Conservation (phyloP, 2,113 vertebrate species). For the Pseudorhombus dupliciocellatus region DNA sequence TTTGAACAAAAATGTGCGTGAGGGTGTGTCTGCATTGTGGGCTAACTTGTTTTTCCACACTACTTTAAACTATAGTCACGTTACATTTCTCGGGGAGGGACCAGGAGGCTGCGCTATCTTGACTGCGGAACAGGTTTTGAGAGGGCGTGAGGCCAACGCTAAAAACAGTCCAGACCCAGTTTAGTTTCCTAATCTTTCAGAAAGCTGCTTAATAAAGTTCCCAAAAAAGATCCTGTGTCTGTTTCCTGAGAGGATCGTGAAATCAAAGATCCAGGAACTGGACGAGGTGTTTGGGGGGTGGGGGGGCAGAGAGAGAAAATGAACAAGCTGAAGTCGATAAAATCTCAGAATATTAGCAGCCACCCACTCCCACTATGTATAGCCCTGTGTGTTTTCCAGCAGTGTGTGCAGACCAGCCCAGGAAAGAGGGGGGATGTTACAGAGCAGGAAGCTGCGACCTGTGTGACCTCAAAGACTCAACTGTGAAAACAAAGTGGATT, state of each 20-base stretch:
- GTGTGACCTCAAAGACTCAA: constrained; percentile 5
- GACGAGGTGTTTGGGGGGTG: constrained; percentile 7
- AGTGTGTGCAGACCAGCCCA: not conserved
- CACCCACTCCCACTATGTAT: not conserved
- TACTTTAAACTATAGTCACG: constrained; percentile 38
- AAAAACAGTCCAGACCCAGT: constrained; percentile 20
- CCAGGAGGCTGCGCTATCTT: constrained; percentile 26
- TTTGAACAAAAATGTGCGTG: not conserved
- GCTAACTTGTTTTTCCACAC: constrained; percentile 71
- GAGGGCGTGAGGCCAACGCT: constrained; percentile 23
- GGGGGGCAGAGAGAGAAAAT: not conserved
- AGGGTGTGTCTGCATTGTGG: constrained; percentile 66
- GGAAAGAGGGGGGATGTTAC: constrained; percentile 9
- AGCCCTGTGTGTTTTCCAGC: not conserved
- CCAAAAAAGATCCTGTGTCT: constrained; percentile 20
- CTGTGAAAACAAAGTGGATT: constrained; percentile 1
- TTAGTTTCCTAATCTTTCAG: constrained; percentile 26
- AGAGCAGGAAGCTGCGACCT: constrained; percentile 28
- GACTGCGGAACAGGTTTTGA: constrained; percentile 59
- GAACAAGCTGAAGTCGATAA: not conserved
- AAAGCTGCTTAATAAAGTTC: constrained; percentile 52
- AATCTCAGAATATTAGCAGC: not conserved
- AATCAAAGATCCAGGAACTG: constrained; percentile 42
- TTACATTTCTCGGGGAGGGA: constrained; percentile 42
- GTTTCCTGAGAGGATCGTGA: constrained; percentile 50